Base-by-base conservation (phyloP, 92 coral and sea anemone species). In the Montipora capitata region DNA sequence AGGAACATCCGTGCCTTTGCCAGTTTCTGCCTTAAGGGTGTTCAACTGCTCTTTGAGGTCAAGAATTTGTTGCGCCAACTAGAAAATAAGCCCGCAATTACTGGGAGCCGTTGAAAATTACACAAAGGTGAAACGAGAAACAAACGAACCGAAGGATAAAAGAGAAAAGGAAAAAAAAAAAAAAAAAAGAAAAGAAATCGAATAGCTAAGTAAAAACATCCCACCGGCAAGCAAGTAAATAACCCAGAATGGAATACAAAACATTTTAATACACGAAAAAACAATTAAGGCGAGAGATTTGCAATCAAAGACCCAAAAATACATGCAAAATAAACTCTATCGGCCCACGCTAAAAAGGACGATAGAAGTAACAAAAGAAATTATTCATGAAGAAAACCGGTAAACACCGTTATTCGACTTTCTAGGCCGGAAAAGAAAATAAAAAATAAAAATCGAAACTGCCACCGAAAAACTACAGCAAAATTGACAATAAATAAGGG, bases 11-110 rank as follows among this genome's bases (percentile, higher is more conserved):
- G 57, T 78, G 4, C 73, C 73, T n/a, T 73, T 48, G 17, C 61
- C 68, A 6, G 88, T 16, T 43, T 74, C 72, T 40, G 61, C 62
- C 78, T 84, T 84, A 4, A 84, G 71, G 72, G 58, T 18, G 15
- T 58, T 54, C 8, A 84, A 12, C 74, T 73, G 73, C 64, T 72
- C 56, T 54, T 73, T 83, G 6, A 71, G 61, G 9, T 83, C 78
- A 40, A 14, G 78, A 16, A 73, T 49, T 73, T 73, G 78, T n/a
- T 73, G 58, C 57, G 78, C 78, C 58, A 73, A 45, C 62, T 73
- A 44, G 57, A 73, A 73, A 73, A 73, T 44, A 41, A 40, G 40
- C 35, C 75, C 0, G 64, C 75, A 40, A n/a, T 42, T 70, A 70
- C 56, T 70, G 27, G 73, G 73, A 4, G 73, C 40, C 52, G 40